Conservation (phyloP, 1,140 invertebrate species). For the Neelides sp. region DNA sequence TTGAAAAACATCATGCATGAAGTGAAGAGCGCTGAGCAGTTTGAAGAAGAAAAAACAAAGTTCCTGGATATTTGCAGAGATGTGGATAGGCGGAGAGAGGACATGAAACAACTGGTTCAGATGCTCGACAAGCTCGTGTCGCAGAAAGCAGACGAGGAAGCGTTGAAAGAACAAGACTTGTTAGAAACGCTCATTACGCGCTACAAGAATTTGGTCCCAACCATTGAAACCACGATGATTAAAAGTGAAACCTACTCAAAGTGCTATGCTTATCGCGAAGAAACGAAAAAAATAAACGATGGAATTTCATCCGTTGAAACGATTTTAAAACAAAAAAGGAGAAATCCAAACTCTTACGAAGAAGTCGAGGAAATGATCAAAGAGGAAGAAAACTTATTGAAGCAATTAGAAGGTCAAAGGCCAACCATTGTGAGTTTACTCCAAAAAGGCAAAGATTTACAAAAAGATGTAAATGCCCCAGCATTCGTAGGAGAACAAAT, state of each 20-base stretch:
- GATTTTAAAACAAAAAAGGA: slow-evolving; percentile 52
- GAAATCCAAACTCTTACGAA: slow-evolving; percentile 56
- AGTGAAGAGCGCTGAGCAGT: slow-evolving; percentile 69
- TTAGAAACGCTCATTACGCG: slow-evolving; percentile 68
- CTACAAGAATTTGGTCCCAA: slow-evolving; percentile 80
- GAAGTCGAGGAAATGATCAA: slow-evolving; percentile 58
- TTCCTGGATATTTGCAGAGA: slow-evolving; percentile 83
- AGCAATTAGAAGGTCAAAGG: slow-evolving; percentile 68
- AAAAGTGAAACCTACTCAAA: slow-evolving; percentile 82
- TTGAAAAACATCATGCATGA: slow-evolving; percentile 70
- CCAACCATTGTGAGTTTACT: slow-evolving; percentile 77
- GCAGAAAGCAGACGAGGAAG: slow-evolving; percentile 66
- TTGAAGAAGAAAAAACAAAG: slow-evolving; percentile 69
- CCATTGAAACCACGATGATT: slow-evolving; percentile 79
- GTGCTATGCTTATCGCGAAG: slow-evolving; percentile 78
- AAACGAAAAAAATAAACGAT: slow-evolving; percentile 61
- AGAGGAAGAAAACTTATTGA: slow-evolving; percentile 64
- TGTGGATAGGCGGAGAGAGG: slow-evolving; percentile 74
- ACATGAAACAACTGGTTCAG: slow-evolving; percentile 88
- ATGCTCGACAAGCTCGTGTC: slow-evolving; percentile 70
- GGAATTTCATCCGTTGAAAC: slow-evolving; percentile 49
- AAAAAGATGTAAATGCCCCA: slow-evolving; percentile 70
- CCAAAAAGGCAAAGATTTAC: slow-evolving; percentile 75
- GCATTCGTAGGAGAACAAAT: slow-evolving; percentile 72
- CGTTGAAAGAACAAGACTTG: slow-evolving; percentile 58